Conservation (phyloP, 2,113 vertebrate genomes). For the Nycticryphes semicollaris region DNA sequence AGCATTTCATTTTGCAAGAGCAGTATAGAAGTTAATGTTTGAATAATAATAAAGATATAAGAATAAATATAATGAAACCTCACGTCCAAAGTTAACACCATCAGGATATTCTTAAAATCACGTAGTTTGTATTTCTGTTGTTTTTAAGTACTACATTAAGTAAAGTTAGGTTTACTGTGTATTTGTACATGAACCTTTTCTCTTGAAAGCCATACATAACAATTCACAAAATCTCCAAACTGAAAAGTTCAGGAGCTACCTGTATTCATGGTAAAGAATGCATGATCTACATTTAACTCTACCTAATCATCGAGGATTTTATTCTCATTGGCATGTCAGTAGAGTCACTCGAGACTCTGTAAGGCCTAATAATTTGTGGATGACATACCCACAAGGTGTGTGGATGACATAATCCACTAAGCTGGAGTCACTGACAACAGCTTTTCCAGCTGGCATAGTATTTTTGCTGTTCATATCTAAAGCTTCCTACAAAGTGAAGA, state of each 20-base stretch:
- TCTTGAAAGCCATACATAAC: background rate
- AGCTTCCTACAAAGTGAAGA: background rate
- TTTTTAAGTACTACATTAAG: background rate
- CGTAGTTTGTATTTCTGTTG: background rate
- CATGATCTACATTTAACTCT: background rate
- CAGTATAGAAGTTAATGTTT: background rate
- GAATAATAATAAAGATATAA: background rate
- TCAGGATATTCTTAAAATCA: background rate
- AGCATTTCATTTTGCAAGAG: background rate
- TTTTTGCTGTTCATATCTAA: background rate
- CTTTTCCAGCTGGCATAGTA: background rate
- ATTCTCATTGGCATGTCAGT: background rate
- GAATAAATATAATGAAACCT: background rate
- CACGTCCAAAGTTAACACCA: background rate
- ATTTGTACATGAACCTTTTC: background rate
- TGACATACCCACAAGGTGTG: background rate
- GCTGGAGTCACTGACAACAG: background rate
- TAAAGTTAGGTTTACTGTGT: background rate
- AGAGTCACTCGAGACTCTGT: background rate
- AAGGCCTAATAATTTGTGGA: background rate
- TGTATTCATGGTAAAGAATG: background rate
- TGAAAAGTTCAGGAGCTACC: background rate
- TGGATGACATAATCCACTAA: background rate
- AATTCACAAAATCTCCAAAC: background rate
- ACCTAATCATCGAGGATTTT: background rate